phyloP scores from a whole-genome alignment of 2,888 invertebrate species.

The Cyrtodaria siliqua region DNA sequence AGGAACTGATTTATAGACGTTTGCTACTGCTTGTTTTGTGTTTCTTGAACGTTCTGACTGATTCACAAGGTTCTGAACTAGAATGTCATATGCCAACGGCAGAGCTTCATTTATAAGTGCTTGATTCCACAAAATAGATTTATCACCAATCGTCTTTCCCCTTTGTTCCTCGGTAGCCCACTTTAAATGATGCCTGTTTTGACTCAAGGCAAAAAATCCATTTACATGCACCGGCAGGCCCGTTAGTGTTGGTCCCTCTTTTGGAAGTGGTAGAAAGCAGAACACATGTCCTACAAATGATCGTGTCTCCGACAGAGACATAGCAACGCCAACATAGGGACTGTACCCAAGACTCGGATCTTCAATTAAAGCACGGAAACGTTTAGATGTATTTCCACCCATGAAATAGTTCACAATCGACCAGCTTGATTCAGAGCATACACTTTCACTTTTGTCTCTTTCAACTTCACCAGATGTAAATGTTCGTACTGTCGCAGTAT shows the following conservation, averaged over 20 bases:
- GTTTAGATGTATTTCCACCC: slow-evolving; percentile 23
- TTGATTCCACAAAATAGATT: slow-evolving; percentile 76
- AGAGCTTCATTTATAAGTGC: slow-evolving; percentile 75
- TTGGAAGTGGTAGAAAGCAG: slow-evolving; percentile 81
- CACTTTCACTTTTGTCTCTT: background rate
- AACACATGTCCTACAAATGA: slow-evolving; percentile 72
- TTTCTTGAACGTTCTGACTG: background rate
- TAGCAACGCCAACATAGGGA: slow-evolving; percentile 53
- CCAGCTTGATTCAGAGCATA: background rate
- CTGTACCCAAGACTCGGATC: slow-evolving; percentile 30
- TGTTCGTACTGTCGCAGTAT: no score
- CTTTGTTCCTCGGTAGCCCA: slow-evolving; percentile 78
- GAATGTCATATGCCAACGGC: slow-evolving; percentile 64
- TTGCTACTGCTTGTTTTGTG: slow-evolving; percentile 1
- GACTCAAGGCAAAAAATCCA: slow-evolving; percentile 81
- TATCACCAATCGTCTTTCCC: slow-evolving; percentile 57
- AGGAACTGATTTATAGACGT: slow-evolving; percentile 48
- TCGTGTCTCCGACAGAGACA: slow-evolving; percentile 1
- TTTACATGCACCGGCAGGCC: slow-evolving; percentile 83
- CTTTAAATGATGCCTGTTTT: slow-evolving; percentile 81
- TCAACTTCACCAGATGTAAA: no score
- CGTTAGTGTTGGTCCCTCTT: slow-evolving; percentile 72
- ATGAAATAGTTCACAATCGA: slow-evolving; percentile 40
- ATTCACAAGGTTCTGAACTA: no score
- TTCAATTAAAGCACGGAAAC: slow-evolving; percentile 23